Base-by-base conservation (phyloP, 2,797 vertebrate genomes). In the Arrhamphus sclerolepis region DNA sequence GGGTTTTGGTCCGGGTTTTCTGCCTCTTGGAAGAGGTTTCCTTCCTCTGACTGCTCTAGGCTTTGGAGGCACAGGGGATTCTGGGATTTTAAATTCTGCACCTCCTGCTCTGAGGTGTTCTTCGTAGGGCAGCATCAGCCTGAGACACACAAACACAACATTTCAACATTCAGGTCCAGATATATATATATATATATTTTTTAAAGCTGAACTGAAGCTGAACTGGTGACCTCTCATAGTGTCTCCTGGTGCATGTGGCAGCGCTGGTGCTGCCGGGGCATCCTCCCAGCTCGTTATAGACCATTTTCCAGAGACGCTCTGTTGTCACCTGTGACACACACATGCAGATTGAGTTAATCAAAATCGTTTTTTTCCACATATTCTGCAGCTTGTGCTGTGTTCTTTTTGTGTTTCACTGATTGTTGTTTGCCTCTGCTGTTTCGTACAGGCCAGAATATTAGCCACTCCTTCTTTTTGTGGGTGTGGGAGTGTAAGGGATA, bases 191-290 rank as follows among this genome's bases (percentile, higher is more conserved):
- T n/a, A n/a, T n/a, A n/a, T n/a, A 3, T 1, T 38, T 38, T 38
- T 9, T 38, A 13, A n/a, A 38, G 11, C 4, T 38, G 26, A 43
- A 16, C 7, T 1, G 19, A n/a, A 28, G 28, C 9, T 22, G 39
- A 49, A 3, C 43, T 71, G 65, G 9, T 21, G 34, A 93, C 93
- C 88, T 94, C 81, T 94, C 93, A 38, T 94, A 94, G 88, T 94
- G 93, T 79, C 92, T 87, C 56, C 93, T 78, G 72, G 93, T 94
- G 82, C 93, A 94, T 46, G 93, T 94, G 9, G 93, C 93, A 0
- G 93, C 93, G 2, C 93, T 94, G 71, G 93, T 94, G 79, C 93
- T 94, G 42, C 93, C 93, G 0, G 93, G 91, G 39, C 93, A 93
- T 29, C 93, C 93, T 6, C 93, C 93, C 65, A 94, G 70, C 85